A percentile compares a stretch with the other conserved stretches of the same genome.
phyloP scores from a whole-genome alignment of 1,140 invertebrate species.

The Atta texana region DNA sequence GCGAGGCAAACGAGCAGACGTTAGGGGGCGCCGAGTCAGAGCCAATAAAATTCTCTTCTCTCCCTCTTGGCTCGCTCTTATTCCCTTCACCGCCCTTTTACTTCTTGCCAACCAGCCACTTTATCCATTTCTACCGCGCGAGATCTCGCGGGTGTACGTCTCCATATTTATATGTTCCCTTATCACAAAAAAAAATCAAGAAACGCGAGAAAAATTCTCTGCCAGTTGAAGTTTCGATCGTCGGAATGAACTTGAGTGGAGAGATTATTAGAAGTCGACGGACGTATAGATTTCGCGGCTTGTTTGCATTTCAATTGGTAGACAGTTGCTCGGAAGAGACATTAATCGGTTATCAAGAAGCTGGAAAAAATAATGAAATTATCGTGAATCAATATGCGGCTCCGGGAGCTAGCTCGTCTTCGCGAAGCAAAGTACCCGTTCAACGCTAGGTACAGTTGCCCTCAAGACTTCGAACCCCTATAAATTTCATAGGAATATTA shows the following conservation, averaged over 20 bases:
- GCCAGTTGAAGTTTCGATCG: constrained; percentile 37
- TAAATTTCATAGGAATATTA: constrained; percentile 53
- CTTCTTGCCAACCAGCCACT: constrained; percentile 58
- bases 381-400: constrained; percentile 76
- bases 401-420: constrained; percentile 64
- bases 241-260: constrained; percentile 34
- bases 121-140: constrained; percentile 65
- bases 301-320: constrained; percentile 73
- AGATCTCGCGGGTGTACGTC: constrained; percentile 38
- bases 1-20: constrained; percentile 84
- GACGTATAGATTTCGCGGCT: constrained; percentile 50
- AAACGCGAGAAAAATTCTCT: constrained; percentile 37
- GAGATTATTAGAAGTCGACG: constrained; percentile 48
- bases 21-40: constrained; percentile 84
- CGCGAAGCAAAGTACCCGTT: constrained; percentile 57
- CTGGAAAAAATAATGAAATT: constrained; percentile 76
- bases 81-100: constrained; percentile 64
- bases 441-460: constrained; percentile 69
- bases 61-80: constrained; percentile 74
- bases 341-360: constrained; percentile 74
- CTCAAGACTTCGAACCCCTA: constrained; percentile 63
- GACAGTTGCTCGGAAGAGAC: constrained; percentile 70
- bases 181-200: neutral
- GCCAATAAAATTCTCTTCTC: constrained; percentile 85
- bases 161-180: constrained; percentile 47